Evolutionary conservation across 1,140 invertebrate species (phyloP).

Genomic region (Drepana arcuata): DNA sequence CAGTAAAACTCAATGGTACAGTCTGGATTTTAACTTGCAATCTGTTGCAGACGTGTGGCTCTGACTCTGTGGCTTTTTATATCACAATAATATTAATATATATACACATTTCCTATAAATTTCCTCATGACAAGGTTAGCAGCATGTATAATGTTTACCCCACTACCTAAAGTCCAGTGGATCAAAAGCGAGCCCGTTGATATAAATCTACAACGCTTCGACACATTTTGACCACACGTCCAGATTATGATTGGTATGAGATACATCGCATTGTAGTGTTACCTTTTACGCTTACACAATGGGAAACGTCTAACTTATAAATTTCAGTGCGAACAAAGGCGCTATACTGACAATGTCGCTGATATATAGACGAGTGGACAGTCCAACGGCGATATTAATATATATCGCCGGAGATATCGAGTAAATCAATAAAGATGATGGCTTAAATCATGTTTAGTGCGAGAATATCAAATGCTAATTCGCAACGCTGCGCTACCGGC

Average conservation of each 20-base stretch:
- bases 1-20: no score
- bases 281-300: conserved; percentile 41
- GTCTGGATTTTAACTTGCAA: no score
- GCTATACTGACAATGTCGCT: conserved; percentile 57
- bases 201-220: conserved; percentile 65
- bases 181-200: conserved; percentile 18
- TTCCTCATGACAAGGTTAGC: no score
- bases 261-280: conserved; percentile 50
- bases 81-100: no score
- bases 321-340: conserved; percentile 68
- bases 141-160: no score
- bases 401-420: conserved; percentile 52
- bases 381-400: conserved; percentile 52
- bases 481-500: conserved; percentile 27
- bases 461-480: conserved; percentile 17
- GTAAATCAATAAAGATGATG: conserved; percentile 58
- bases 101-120: no score
- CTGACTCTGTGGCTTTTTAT: no score
- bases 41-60: no score
- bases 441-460: conserved; percentile 43
- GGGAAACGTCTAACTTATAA: conserved; percentile 64
- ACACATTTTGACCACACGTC: conserved; percentile 67
- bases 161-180: no score
- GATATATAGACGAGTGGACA: conserved; percentile 53
- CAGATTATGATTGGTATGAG: conserved; percentile 59